Base-by-base conservation (phyloP, 2,113 vertebrate species). In the Choloepus hoffmanni region DNA sequence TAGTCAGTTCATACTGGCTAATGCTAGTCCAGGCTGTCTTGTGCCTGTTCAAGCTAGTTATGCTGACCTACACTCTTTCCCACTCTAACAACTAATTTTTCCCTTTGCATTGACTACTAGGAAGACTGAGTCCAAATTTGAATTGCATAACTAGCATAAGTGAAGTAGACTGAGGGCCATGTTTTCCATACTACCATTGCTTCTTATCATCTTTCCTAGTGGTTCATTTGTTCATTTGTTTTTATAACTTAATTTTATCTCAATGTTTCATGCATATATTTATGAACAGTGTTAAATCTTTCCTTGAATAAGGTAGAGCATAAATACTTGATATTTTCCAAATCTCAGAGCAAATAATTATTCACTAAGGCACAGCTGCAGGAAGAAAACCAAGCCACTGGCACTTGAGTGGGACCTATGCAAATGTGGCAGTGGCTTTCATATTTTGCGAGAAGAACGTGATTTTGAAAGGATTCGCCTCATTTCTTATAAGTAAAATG, bases 381-480 rank as follows among this genome's bases (percentile, higher is more conserved):
- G 53, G 95, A 90, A 45, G 58, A 88, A 95, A 94, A 92, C 0
- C 43, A 86, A 89, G 9, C 48, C 82, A 87, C 21, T 33, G 18
- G 82, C 36, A 81, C 21, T 43, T 73, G 33, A 85, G 48, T 3
- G 19, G 36, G 55, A 79, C 26, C 53, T 48, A 24, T 24, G 65
- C 53, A 92, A 95, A 87, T 33, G 74, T 24, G 58, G 50, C 13
- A 40, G 12, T 13, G 4, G 28, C 33, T 82, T 90, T 77, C 67
- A 23, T 30, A 63, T 68, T 77, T 68, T 43, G 55, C 10, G 85
- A 40, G 1, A 68, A 76, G 24, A 95, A 92, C 45, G 53, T 45
- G 11, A 30, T 62, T 30, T 21, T 65, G 19, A 89, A 82, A 53
- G 18, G 18, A 26, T 13, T 74, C 19, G 16, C 21, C 67, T 90